Evolutionary conservation across 2,113 vertebrate genomes (phyloP), one percentile per base, ranked within the genome.

Genomic region (Probosciger aterrimus): DNA sequence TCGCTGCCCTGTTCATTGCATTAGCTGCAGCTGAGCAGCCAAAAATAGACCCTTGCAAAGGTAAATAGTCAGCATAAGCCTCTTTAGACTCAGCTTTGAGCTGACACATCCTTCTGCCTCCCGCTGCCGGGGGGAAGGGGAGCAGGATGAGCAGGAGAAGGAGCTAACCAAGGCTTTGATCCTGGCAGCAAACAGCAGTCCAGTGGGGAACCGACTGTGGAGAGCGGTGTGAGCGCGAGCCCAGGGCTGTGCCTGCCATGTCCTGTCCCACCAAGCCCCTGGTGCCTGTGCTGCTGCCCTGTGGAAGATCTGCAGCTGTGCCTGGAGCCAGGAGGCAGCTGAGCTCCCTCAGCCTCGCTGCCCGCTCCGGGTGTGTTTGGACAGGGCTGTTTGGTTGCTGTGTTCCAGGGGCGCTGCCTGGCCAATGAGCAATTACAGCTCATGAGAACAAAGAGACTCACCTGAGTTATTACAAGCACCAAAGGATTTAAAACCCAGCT

Each of bases 401-500:
- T 19, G 84, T 60, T 39, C 65, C 4, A 53, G 44, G 82, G 85
- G 85, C n/a, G 44, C 93, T 31, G 79, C 8, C 92, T 12, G 86
- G 49, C 86, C n/a, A 10, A 46, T 24, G 73, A 71, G 6, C 63
- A 86, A 94, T 93, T 67, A 81, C 94, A 83, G 82, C 28, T 86
- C 60, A 7, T 18, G 4, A 65, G 94, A 95, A 86, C 95, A 96
- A 94, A 97, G 96, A 25, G 83, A 18, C 91, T 95, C 94, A 96
- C 95, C 95, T 93, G 92, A 88, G 95, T 74, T 92, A 83, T 93
- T 83, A 59, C 31, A 52, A 27, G 53, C 91, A 39, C 76, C 43
- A 59, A 90, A 90, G 91, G 47, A 74, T 75, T 83, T 43, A 44
- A 74, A 83, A 53, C 46, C n/a, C 69, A 65, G 7, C 20, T 20